Base-by-base conservation (phyloP, 2,113 vertebrate genomes). In the Perca flavescens region DNA sequence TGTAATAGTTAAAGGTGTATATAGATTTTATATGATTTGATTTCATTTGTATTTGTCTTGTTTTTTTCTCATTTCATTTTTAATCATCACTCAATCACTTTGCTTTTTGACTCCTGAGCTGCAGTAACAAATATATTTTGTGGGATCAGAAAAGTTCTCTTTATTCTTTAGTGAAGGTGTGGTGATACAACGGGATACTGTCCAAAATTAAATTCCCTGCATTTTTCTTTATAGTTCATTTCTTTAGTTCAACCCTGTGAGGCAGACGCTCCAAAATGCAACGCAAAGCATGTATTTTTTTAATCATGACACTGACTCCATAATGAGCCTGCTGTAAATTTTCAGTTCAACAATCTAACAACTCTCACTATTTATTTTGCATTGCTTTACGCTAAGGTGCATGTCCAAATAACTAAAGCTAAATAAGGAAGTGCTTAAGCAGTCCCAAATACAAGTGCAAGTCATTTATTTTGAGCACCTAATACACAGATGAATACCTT, bases 311-410 rank as follows among this genome's bases (percentile, higher is more conserved):
- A 56, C 79, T 77, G 83, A 89, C 62, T 83, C 77, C 13, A 17
- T 90, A 85, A 90, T 88, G 76, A 87, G 72, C 72, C 53, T 50
- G 25, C 69, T 79, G 80, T 70, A 74, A 82, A 72, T 81, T 85
- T 78, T 71, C 82, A 79, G 83, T 74, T 78, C 74, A 69, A n/a
- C 52, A 10, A 21, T 68, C 52, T 75, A 79, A 77, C 86, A 86
- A 62, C 70, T 84, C 79, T 54, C 70, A 34, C 70, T 74, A 74
- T 86, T 89, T 88, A 71, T 82, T 76, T 79, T 68, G 58, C 63
- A 34, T 66, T 50, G 53, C 79, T 62, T 80, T 76, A 69, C 62
- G 62, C 66, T 40, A 61, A 84, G 60, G 74, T 75, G 13, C 69
- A 73, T 49, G 60, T 72, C 31, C 73, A 86, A 82, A 79, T 76